A percentile compares a stretch with the other conserved stretches of the same genome.
phyloP scores from a whole-genome alignment of 2,888 invertebrate species.

The Hecatera dysodea region DNA sequence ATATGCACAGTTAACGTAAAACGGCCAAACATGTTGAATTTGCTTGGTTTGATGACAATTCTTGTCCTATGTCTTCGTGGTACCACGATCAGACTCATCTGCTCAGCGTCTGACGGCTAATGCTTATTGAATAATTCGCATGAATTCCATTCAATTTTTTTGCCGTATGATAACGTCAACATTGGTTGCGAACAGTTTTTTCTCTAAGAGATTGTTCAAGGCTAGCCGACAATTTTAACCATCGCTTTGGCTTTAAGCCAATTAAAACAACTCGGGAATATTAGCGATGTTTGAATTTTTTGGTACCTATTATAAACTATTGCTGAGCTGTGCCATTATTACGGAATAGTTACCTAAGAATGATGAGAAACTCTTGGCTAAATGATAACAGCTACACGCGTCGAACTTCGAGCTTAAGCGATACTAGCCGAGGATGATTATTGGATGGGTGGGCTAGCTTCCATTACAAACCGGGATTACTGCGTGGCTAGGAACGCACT shows the following conservation, averaged over 20 bases:
- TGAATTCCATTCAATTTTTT: constrained; percentile 28
- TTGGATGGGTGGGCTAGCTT: no score
- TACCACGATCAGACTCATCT: not conserved
- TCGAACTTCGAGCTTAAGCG: no score
- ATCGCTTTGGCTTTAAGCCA: constrained; percentile 41
- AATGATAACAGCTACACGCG: no score
- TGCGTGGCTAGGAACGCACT: no score
- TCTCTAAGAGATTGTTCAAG: constrained; percentile 34
- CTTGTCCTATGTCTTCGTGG: not conserved
- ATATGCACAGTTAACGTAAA: no score
- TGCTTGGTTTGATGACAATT: not conserved
- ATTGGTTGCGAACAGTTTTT: constrained; percentile 28
- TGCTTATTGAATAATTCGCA: constrained; percentile 11
- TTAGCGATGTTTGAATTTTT: constrained; percentile 20
- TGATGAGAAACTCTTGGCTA: not conserved
- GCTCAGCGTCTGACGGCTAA: no score
- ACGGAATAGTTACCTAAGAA: constrained; percentile 12
- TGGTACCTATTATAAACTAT: constrained; percentile 23
- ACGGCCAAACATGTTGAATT: no score
- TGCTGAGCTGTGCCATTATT: constrained; percentile 18
- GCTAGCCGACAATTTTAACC: constrained; percentile 53
- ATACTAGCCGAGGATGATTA: no score
- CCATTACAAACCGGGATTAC: no score
- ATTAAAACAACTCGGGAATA: constrained; percentile 28
- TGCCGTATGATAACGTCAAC: constrained; percentile 25